Evolutionary conservation across 2,888 invertebrate genomes (phyloP).

Genomic region (Strigamia maritima): DNA sequence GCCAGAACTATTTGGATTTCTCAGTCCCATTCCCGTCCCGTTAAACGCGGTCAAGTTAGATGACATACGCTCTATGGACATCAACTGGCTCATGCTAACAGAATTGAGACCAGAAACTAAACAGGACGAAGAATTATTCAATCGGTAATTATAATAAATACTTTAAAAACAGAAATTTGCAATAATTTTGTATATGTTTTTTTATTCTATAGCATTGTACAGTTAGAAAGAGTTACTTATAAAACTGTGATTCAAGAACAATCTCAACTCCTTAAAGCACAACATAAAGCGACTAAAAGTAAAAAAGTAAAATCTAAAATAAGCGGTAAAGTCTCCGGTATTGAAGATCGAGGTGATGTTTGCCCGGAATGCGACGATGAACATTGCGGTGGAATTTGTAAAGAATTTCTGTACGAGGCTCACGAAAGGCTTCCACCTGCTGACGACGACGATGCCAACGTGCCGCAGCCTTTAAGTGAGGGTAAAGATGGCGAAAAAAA

Average conservation of each 20-base stretch:
- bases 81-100: slow-evolving; percentile 91
- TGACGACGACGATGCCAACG: slow-evolving; percentile 31
- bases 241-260: slow-evolving; percentile 10
- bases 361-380: slow-evolving; percentile 82
- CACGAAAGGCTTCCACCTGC: slow-evolving; percentile 52
- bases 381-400: slow-evolving; percentile 68
- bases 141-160: slow-evolving; percentile 60
- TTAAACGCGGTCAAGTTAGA: slow-evolving; percentile 71
- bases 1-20: slow-evolving; percentile 59
- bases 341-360: slow-evolving; percentile 49
- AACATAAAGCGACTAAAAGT: background rate
- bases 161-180: too few species aligned
- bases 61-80: slow-evolving; percentile 77
- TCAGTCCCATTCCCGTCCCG: slow-evolving; percentile 77
- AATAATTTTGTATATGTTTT: background rate
- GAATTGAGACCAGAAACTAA: slow-evolving; percentile 78
- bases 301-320: background rate
- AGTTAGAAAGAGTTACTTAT: slow-evolving; percentile 7
- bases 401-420: slow-evolving; percentile 60
- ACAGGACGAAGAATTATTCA: slow-evolving; percentile 81
- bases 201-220: background rate
- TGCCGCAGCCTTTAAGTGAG: background rate
- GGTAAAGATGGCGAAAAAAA: slow-evolving; percentile 41
- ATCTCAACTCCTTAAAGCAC: background rate
- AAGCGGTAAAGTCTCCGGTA: background rate